These are phyloP conservation scores for Poeciliopsis paucimaculata DNA, from an alignment of 2,797 vertebrate species.

Conservation along the genomic window DNA sequence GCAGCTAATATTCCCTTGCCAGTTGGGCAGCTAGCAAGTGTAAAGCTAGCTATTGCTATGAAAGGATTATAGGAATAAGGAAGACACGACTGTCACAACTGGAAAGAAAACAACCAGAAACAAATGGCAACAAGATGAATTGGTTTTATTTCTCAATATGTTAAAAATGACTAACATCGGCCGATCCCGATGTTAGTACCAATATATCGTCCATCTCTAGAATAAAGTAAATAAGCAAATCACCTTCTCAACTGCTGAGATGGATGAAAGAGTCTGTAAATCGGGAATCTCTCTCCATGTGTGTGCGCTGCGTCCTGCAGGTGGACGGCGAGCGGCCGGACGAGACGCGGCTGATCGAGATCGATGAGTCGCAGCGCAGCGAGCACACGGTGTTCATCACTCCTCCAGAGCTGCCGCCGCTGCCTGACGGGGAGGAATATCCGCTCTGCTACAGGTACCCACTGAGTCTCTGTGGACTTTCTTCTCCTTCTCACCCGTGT, in stretches of 20 bases:
- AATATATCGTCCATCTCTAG: too few species aligned
- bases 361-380: slow-evolving; percentile 96
- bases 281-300: slow-evolving; percentile 13
- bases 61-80: too few species aligned
- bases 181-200: too few species aligned
- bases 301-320: slow-evolving; percentile 69
- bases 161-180: too few species aligned
- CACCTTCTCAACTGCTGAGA: not conserved
- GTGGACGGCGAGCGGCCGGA: slow-evolving; percentile 88
- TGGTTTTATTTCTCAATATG: too few species aligned
- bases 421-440: slow-evolving; percentile 91
- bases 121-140: too few species aligned
- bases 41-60: too few species aligned
- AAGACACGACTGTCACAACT: too few species aligned
- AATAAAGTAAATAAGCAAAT: too few species aligned
- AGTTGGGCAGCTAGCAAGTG: too few species aligned
- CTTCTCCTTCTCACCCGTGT: not conserved
- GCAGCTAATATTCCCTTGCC: too few species aligned
- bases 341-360: slow-evolving; percentile 92
- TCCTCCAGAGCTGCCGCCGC: slow-evolving; percentile 92
- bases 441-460: slow-evolving; percentile 91
- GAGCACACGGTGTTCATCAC: slow-evolving; percentile 99
- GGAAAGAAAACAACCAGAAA: too few species aligned
- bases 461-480: not conserved
- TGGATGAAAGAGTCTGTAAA: slow-evolving; percentile 18